phyloP scores from a whole-genome alignment of 1,140 invertebrate genomes.

The Condylostylus longicornis region DNA sequence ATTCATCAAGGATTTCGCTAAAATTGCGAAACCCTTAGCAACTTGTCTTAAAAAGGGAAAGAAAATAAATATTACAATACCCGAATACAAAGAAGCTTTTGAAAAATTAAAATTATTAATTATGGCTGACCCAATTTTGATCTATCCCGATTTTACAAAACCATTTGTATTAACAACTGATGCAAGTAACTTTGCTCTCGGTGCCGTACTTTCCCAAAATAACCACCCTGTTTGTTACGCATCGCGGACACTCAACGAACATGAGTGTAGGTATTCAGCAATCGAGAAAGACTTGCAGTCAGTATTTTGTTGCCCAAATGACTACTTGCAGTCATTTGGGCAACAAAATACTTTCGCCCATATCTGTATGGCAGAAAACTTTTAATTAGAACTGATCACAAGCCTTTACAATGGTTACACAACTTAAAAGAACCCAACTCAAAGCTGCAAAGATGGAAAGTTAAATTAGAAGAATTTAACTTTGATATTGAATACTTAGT shows the following conservation, averaged over 20 bases:
- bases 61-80: constrained; percentile 2
- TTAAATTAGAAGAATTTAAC: constrained; percentile 33
- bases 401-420: constrained; percentile 34
- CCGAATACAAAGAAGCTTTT: constrained; percentile 19
- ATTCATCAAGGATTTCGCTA: constrained; percentile 19
- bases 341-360: constrained; percentile 31
- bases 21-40: constrained; percentile 8
- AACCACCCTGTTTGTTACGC: constrained; percentile 8
- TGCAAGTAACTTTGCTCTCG: constrained; percentile 14
- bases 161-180: constrained; percentile 15
- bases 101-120: constrained; percentile 28
- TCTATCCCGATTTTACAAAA: constrained; percentile 21
- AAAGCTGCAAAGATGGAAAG: constrained; percentile 31
- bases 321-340: constrained; percentile 30
- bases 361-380: constrained; percentile 36
- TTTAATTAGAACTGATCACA: constrained; percentile 36
- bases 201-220: constrained; percentile 24
- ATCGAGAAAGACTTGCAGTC: constrained; percentile 18
- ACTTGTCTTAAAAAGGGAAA: constrained; percentile 1
- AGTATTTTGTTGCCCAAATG: too few relatives aligned
- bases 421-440: constrained; percentile 33
- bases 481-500: constrained; percentile 31
- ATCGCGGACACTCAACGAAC: constrained; percentile 24
- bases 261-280: constrained; percentile 16
- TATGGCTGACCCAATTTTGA: constrained; percentile 28